These are phyloP conservation scores for Poeciliopsis paucimaculata DNA, from an alignment of 2,797 vertebrate genomes.

Conservation along the genomic window DNA sequence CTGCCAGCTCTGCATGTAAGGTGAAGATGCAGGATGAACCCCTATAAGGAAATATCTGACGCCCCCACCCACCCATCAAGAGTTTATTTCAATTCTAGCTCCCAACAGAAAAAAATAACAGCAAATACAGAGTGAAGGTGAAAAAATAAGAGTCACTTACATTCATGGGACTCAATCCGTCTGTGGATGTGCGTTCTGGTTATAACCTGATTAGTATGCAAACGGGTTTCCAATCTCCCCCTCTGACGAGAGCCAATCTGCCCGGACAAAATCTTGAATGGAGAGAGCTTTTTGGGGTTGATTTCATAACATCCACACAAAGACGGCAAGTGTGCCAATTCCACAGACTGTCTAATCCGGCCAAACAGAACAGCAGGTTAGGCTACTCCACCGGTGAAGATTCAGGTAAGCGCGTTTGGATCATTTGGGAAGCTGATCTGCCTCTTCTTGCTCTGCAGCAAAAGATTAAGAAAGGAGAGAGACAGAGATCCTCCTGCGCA, in stretches of 20 bases:
- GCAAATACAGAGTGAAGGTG: constrained; percentile 34
- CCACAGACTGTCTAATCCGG: constrained; percentile 37
- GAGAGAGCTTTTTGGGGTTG: constrained; percentile 30
- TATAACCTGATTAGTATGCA: constrained; percentile 76
- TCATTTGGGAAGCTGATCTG: constrained; percentile 46
- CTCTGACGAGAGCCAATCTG: constrained; percentile 55
- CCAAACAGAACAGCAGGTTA: constrained; percentile 9
- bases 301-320: constrained; percentile 68
- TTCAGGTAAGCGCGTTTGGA: constrained; percentile 68
- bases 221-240: constrained; percentile 65
- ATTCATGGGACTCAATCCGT: constrained; percentile 73
- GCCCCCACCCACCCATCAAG: constrained; percentile 19
- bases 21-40: constrained; percentile 60
- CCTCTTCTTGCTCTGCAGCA: constrained; percentile 47
- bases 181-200: constrained; percentile 65
- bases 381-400: constrained; percentile 41
- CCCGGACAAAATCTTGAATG: constrained; percentile 60
- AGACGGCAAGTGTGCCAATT: constrained; percentile 32
- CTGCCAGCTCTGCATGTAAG: constrained; percentile 49
- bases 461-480: constrained; percentile 20
- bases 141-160: constrained; percentile 72
- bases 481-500: constrained; percentile 23
- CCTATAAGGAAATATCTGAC: constrained; percentile 13
- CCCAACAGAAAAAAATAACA: constrained; percentile 1
- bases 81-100: constrained; percentile 5